Evolutionary conservation across 2,113 vertebrate genomes (phyloP), one percentile per base, ranked within the genome.

Genomic region (Globicephala melas): DNA sequence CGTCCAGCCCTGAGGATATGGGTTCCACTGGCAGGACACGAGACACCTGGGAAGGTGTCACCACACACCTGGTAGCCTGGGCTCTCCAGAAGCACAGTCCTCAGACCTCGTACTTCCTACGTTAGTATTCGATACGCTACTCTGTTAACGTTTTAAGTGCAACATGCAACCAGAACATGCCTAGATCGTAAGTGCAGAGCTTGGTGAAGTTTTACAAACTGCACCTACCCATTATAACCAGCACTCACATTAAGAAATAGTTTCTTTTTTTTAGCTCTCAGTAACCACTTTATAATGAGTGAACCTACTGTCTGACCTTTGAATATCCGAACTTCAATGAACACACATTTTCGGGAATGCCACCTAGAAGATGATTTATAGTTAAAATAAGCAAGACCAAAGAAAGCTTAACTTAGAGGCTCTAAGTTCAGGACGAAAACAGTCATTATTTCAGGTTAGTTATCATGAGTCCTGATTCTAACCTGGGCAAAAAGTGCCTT

Each of bases 1-100:
- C 0, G 0, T 28, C 76, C 41, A 62, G 38, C 20, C 60, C 47
- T 2, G 10, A 58, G 21, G 25, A 73, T 8, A 50, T 1, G 14
- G 9, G 17, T 11, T 76, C 14, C 28, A 8, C 26, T 5, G 21
- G 18, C 7, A 41, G 36, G 36, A 8, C 10, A 8, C n/a, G 36
- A 18, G 17, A 71, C 36, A 18, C 80, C 55, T n/a, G 11, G 2
- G 38, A 71, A 65, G 8, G 2, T 31, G 25, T 21, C 38, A 10
- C 53, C 25, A 36, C 8, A 25, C 26, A 44, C 71, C 21, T 31
- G 23, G 31, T 12, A 12, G 60, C 21, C 65, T 9, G 10, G 25
- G 28, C 28, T 5, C 25, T 23, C 38, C 15, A 3, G 18, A 65
- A 28, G 3, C n/a, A 21, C 21, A 82, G 76, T 14, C 60, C 38